These are phyloP conservation scores for Apocheima hispidaria DNA, from an alignment of 2,888 invertebrate species.

Conservation along the genomic window DNA sequence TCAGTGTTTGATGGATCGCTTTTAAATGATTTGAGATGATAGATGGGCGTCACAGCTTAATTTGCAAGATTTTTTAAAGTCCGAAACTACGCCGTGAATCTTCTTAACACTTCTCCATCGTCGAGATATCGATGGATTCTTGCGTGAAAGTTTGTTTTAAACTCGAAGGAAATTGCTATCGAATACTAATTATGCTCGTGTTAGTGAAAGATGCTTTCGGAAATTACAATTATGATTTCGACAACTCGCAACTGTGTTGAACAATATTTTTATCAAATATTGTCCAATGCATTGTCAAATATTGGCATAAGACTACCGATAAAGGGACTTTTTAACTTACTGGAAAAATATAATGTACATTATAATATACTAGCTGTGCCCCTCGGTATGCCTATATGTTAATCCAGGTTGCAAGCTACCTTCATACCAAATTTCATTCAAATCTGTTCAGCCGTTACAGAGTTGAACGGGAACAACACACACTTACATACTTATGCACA, in stretches of 20 bases:
- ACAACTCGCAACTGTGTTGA: constrained; percentile 3
- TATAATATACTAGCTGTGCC: no score
- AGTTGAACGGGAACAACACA: no score
- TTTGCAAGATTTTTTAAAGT: constrained; percentile 26
- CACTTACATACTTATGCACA: no score
- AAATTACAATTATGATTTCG: constrained; percentile 4
- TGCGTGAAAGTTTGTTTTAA: constrained; percentile 20
- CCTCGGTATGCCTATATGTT: no score
- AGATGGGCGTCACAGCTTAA: constrained; percentile 16
- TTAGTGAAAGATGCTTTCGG: constrained; percentile 13
- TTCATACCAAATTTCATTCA: no score
- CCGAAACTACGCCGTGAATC: constrained; percentile 16
- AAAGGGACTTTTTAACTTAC: no score
- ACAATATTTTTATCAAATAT: background rate
- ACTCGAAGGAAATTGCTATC: constrained; percentile 23
- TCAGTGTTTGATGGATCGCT: constrained; percentile 7
- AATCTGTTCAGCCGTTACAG: no score
- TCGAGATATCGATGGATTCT: constrained; percentile 18
- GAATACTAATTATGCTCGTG: constrained; percentile 17
- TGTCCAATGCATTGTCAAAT: background rate
- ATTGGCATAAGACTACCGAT: no score
- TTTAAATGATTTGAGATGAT: constrained; percentile 10
- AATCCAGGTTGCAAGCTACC: no score
- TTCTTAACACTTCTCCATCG: constrained; percentile 22
- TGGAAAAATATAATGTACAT: no score